phyloP scores from a whole-genome alignment of 2,113 vertebrate genomes.

The Taxidea taxus region DNA sequence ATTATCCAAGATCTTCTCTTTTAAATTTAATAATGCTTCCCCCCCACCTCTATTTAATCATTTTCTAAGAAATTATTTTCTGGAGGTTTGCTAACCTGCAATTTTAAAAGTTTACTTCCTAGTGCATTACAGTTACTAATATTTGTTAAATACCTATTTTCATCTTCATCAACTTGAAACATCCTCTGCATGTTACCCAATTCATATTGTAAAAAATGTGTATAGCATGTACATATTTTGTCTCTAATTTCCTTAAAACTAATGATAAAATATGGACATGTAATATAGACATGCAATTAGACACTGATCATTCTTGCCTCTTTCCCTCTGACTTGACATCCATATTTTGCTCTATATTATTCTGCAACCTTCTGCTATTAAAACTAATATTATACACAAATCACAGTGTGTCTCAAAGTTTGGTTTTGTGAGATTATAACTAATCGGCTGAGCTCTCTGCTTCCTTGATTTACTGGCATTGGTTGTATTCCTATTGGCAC shows the following conservation, averaged over 20 bases:
- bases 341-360: background rate
- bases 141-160: background rate
- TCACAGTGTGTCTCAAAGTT: background rate
- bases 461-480: background rate
- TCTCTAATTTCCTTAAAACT: background rate
- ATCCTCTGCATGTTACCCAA: background rate
- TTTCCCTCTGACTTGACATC: background rate
- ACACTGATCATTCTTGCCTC: background rate
- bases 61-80: constrained; percentile 14
- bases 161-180: background rate
- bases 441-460: too few relatives aligned
- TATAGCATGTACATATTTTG: background rate
- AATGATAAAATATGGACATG: background rate
- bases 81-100: background rate
- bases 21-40: background rate
- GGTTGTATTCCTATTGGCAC: background rate
- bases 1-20: background rate
- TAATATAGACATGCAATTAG: background rate
- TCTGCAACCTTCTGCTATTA: background rate
- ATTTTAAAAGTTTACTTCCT: background rate
- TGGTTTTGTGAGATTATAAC: background rate
- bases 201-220: background rate
- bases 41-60: background rate
- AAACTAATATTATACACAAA: background rate
- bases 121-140: background rate